phyloP scores from a whole-genome alignment of 2,797 vertebrate genomes.

The Crenichthys baileyi region DNA sequence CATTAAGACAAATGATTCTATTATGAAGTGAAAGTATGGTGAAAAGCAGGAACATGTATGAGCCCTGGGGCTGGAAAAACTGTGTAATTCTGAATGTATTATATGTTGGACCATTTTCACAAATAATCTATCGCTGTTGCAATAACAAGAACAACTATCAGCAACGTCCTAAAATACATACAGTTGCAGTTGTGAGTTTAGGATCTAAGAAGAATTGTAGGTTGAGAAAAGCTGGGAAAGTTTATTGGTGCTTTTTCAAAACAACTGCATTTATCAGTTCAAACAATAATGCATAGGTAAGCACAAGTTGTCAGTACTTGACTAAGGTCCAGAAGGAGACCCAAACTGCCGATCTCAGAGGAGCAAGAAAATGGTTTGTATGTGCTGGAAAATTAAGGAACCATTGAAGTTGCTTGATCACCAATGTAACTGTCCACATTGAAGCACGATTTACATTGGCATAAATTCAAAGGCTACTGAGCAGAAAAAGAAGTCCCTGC shows the following conservation, averaged over 20 bases:
- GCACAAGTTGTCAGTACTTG: no score
- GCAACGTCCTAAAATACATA: background rate
- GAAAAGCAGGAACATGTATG: background rate
- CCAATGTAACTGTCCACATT: no score
- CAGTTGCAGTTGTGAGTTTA: background rate
- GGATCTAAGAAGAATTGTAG: background rate
- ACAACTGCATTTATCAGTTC: background rate
- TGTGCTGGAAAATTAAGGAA: no score
- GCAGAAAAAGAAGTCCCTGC: no score
- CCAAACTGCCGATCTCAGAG: no score
- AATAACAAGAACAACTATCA: background rate
- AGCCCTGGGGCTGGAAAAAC: background rate
- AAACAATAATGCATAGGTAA: no score
- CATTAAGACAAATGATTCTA: slow-evolving; percentile 6
- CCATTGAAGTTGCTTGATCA: no score
- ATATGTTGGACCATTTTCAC: background rate
- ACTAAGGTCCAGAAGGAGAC: no score
- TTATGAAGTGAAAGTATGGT: slow-evolving; percentile 4
- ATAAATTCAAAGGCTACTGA: no score
- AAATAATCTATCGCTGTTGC: background rate
- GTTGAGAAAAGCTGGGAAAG: background rate
- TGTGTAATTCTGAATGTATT: background rate
- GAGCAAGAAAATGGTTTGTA: no score
- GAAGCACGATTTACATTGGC: no score
- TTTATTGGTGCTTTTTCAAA: background rate